Base-by-base conservation (phyloP, 1,140 invertebrate genomes). In the Heterodera carotae region DNA sequence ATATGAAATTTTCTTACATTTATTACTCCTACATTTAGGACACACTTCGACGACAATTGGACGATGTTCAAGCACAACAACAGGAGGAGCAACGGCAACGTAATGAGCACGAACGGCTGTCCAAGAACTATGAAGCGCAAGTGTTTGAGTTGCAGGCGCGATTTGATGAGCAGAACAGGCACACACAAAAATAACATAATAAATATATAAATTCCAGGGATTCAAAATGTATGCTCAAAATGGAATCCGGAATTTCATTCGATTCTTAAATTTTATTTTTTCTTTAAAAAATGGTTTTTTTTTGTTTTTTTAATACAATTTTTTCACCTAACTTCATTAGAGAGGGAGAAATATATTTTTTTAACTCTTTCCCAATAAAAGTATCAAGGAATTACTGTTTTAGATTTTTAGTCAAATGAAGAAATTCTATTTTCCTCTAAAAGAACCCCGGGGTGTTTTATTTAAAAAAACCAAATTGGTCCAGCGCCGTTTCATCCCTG, bases 31-130 rank as follows among this genome's bases (percentile, higher is more conserved):
- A 43, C 6, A 43, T 29, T 31, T 34, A 66, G 62, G 72, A 74
- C 27, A 31, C 34, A 48, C 72, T 83, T 60, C 81, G 82, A n/a
- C 76, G 80, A 48, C 82, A 83, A 66, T 36, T 83, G n/a, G 82
- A 83, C 53, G 82, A 83, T 76, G 84, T 84, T 36, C 67, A 34
- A 10, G 43, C 36, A 7, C 83, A 84, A 77, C 71, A 84, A 60
- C 69, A 78, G 27, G 82, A 83, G 36, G 82, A 83, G 60, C 79
- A 71, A 43, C 72, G 75, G 18, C 74, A 74, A 69, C 80, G 76
- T 22, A 33, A 62, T n/a, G 82, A 83, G 39, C 76, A 84, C 29
- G 82, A 83, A 34, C 80, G 82, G n/a, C 56, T 82, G 56, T 59
- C 76, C 29, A 84, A 81, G 64, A 69, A 43, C 25, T 82, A 69